Evolutionary conservation across 2,888 invertebrate genomes (phyloP), one percentile per base, ranked within the genome.

Genomic region (Mycalesis mineus): DNA sequence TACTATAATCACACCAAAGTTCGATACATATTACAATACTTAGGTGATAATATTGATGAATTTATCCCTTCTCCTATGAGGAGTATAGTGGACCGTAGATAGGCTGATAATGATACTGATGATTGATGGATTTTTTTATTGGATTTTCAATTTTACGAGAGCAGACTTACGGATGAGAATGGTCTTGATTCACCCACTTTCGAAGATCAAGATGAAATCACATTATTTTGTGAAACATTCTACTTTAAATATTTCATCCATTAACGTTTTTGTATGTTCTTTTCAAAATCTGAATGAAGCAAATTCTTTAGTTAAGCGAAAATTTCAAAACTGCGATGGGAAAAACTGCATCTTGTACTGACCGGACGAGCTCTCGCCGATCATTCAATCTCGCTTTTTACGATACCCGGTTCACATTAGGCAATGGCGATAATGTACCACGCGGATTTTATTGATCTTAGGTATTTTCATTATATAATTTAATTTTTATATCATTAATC

Each of bases 311-410:
- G 28, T 5, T 41, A 15, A 31, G 41, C 15, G 29, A 41, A 52
- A 17, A 52, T 52, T 52, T 33, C 52, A 52, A 52, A 52, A 52
- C 42, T n/a, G 33, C 14, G 52, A 42, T 41, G 52, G 41, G 52
- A 52, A 52, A 52, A 52, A 52, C 52, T 15, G 33, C 33, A 11
- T 40, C 50, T 29, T 22, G 52, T 42, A 42, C 33, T 8, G 9
- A 31, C 51, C 28, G 40, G 51, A 41, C 52, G 33, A 52, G 33
- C 52, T 52, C 52, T 52, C 52, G 52, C 52, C 42, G 33, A 31
- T 52, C 51, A 41, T 31, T 52, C 17, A 42, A 33, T 42, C 33
- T 52, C 13, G 33, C 33, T 42, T 42, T 41, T 52, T 52, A 42
- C 22, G 7, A 5, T 22, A 14, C n/a, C 42, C 33, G 5, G 33